These are phyloP conservation scores for Anastatus disparis DNA, from an alignment of 1,140 invertebrate genomes.

Conservation along the genomic window DNA sequence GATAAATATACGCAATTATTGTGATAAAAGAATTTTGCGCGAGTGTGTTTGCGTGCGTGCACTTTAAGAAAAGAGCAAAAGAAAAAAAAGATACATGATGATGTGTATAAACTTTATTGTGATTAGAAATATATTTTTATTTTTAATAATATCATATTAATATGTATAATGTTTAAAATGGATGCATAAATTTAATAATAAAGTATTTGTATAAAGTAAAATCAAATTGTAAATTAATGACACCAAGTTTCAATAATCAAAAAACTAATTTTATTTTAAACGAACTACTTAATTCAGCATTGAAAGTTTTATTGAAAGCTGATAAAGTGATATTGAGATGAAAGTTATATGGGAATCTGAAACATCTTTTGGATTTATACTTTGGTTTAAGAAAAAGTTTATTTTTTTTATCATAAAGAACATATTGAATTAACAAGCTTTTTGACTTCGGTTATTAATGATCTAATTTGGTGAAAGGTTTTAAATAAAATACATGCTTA, in stretches of 20 bases:
- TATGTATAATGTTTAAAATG: constrained; percentile 6
- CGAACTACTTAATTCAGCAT: too few species aligned
- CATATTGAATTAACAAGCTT: constrained; percentile 30
- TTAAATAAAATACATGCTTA: constrained; percentile 16
- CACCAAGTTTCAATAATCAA: too few species aligned
- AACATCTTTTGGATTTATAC: too few species aligned
- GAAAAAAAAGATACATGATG: background rate
- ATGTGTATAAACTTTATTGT: background rate
- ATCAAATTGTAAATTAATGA: constrained; percentile 27
- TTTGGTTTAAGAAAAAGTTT: too few species aligned
- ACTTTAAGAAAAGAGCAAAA: background rate
- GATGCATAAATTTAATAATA: constrained; percentile 31
- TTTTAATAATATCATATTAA: constrained; percentile 13
- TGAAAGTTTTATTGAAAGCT: too few species aligned
- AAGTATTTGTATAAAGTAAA: constrained; percentile 32
- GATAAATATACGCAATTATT: constrained; percentile 19
- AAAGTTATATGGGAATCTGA: too few species aligned
- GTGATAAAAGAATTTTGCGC: constrained; percentile 28
- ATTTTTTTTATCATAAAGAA: too few species aligned
- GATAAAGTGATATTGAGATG: too few species aligned
- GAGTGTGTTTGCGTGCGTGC: background rate
- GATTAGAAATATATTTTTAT: constrained; percentile 39
- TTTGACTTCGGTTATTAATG: constrained; percentile 1
- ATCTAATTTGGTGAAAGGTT: constrained; percentile 38
- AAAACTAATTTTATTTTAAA: too few species aligned